Percentiles rank a stretch among this genome's conserved stretches.
These are phyloP conservation scores for Cotesia congregata DNA, from an alignment of 2,888 invertebrate species.

Conservation along the genomic window DNA sequence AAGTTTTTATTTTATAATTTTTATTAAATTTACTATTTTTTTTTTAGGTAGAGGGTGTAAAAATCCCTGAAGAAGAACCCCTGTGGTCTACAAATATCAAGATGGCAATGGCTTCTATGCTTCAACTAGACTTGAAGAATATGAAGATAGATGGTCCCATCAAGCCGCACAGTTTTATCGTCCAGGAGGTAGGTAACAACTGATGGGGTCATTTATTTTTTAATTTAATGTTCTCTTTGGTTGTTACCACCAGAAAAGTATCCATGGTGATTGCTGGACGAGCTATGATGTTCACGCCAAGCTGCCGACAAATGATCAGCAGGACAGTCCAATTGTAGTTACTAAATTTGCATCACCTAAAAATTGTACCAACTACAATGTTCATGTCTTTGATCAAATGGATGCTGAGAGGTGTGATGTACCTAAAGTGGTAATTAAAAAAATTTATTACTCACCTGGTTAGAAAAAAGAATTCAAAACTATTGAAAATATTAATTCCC, in stretches of 20 bases:
- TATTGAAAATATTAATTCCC: no score
- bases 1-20: neutral
- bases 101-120: conserved; percentile 66
- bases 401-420: conserved; percentile 52
- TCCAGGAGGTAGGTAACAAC: conserved; percentile 69
- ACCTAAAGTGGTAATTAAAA: conserved; percentile 41
- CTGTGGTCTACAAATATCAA: conserved; percentile 69
- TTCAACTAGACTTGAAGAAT: conserved; percentile 64
- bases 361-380: conserved; percentile 57
- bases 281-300: conserved; percentile 61
- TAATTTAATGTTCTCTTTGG: conserved; percentile 68
- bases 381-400: conserved; percentile 55
- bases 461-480: no score
- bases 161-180: conserved; percentile 58
- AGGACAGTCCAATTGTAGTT: conserved; percentile 54
- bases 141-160: conserved; percentile 46
- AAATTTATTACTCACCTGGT: neutral
- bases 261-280: conserved; percentile 65
- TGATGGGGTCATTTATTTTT: conserved; percentile 63
- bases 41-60: conserved; percentile 59
- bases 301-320: conserved; percentile 25
- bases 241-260: conserved; percentile 70
- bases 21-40: conserved; percentile 30
- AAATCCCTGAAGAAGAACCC: conserved; percentile 58
- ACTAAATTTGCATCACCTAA: conserved; percentile 61